These are phyloP conservation scores for Mus musculus DNA, from an alignment of 2,113 vertebrate genomes.

Conservation along the genomic window DNA sequence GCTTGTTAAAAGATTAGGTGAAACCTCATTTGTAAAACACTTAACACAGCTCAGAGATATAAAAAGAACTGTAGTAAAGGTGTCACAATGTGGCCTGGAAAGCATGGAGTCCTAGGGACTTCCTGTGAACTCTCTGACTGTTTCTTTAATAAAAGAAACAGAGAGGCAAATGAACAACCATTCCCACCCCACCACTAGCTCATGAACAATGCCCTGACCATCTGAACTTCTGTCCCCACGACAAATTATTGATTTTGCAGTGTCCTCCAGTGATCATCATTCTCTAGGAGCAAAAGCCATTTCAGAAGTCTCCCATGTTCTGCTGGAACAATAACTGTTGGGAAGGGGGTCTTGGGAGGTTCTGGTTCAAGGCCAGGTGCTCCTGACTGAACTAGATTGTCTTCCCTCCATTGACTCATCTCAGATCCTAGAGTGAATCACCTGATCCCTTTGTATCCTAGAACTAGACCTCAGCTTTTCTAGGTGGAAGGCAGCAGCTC, in stretches of 20 bases:
- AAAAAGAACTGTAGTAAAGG: not conserved
- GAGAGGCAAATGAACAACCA: not conserved
- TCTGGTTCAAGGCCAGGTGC: not conserved
- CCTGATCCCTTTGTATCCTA: not conserved
- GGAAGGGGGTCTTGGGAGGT: not conserved
- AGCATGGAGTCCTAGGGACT: not conserved
- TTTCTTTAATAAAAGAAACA: not conserved
- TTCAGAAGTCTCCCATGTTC: not conserved
- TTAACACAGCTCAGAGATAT: not conserved
- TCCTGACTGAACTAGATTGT: not conserved
- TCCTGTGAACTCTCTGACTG: not conserved
- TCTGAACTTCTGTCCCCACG: not conserved
- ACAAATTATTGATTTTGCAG: slow-evolving; percentile 7
- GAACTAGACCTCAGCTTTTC: not conserved
- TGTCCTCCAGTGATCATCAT: slow-evolving; percentile 8
- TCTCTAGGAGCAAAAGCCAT: not conserved
- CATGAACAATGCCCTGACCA: not conserved
- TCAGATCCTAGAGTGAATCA: not conserved
- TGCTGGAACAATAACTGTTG: not conserved
- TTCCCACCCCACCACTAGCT: not conserved
- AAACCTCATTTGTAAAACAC: not conserved
- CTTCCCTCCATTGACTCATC: not conserved
- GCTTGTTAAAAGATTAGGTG: not conserved
- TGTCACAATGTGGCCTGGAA: not conserved
- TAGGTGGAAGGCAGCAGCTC: not conserved